Conservation (phyloP, 2,888 invertebrate genomes). For the Drosophila testacea region DNA sequence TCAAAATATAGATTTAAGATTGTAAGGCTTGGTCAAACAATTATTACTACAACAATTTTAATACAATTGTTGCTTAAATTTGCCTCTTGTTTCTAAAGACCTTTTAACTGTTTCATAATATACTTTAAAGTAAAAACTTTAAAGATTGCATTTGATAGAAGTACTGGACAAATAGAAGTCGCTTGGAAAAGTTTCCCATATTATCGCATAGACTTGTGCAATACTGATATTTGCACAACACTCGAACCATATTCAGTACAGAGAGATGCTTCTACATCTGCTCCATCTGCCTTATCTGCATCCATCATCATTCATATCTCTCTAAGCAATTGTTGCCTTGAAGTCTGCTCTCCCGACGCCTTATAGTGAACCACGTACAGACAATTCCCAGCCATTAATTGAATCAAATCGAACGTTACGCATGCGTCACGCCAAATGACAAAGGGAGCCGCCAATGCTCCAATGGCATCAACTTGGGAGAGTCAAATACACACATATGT, state of each 20-base stretch:
- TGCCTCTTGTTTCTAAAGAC: too few relatives aligned
- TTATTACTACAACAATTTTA: too few relatives aligned
- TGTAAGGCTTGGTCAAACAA: too few relatives aligned
- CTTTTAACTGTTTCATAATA: too few relatives aligned
- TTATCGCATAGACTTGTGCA: background rate
- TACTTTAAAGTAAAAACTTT: background rate
- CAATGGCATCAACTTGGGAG: constrained; percentile 32
- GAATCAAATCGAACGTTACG: constrained; percentile 82
- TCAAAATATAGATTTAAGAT: too few relatives aligned
- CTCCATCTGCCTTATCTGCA: constrained; percentile 11
- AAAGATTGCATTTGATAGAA: background rate
- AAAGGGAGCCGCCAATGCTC: constrained; percentile 69
- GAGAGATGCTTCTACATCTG: constrained; percentile 5
- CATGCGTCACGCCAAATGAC: constrained; percentile 78
- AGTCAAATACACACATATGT: constrained; percentile 53
- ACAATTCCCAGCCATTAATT: constrained; percentile 78
- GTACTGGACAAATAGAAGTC: constrained; percentile 3
- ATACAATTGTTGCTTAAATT: too few relatives aligned
- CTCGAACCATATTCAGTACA: constrained; percentile 33
- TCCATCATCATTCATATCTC: constrained; percentile 6
- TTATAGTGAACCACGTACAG: constrained; percentile 60
- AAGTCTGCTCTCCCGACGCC: constrained; percentile 29
- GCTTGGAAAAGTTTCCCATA: constrained; percentile 10
- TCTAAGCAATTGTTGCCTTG: constrained; percentile 20
- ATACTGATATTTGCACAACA: constrained; percentile 43